Evolutionary conservation across 1,140 invertebrate species (phyloP), one percentile per base, ranked within the genome.

Genomic region (Musca vetustissima): DNA sequence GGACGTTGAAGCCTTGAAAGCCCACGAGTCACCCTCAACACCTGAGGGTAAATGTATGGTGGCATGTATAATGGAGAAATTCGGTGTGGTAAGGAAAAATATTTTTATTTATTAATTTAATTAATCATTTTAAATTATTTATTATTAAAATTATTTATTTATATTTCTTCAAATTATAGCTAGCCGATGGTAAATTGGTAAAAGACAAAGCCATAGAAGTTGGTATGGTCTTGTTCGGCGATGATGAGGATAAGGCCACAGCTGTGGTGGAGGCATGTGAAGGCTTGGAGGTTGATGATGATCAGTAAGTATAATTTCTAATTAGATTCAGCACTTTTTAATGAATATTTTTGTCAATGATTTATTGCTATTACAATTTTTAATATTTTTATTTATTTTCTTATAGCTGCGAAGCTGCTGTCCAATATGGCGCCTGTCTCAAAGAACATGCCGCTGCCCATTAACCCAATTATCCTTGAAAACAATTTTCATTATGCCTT

Each of bases 101-200:
- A 32, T 36, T 17, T n/a, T n/a, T n/a, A n/a, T n/a, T n/a, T n/a
- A n/a, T n/a, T n/a, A n/a, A n/a, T n/a, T n/a, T n/a, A n/a, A n/a
- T n/a, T n/a, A n/a, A n/a, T n/a, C n/a, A n/a, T n/a, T n/a, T n/a
- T n/a, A n/a, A n/a, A n/a, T n/a, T n/a, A n/a, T n/a, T n/a, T n/a
- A n/a, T n/a, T n/a, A n/a, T n/a, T n/a, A n/a, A n/a, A n/a, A n/a
- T n/a, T 28, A 28, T 28, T 4, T 28, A 28, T 4, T 4, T 19
- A 19, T 64, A 48, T 11, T 64, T 21, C 17, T 6, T 6, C 4
- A 36, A 64, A 22, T 24, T 55, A 25, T 17, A 70, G 69, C 36
- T 70, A 22, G 69, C 50, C 11, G 66, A 70, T 64, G 69, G 69
- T 14, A 70, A 70, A 49, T 13, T 70, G 19, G 22, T 66, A 6